Evolutionary conservation across 2,888 invertebrate species (phyloP).

Genomic region (Cataglyphis cursor): DNA sequence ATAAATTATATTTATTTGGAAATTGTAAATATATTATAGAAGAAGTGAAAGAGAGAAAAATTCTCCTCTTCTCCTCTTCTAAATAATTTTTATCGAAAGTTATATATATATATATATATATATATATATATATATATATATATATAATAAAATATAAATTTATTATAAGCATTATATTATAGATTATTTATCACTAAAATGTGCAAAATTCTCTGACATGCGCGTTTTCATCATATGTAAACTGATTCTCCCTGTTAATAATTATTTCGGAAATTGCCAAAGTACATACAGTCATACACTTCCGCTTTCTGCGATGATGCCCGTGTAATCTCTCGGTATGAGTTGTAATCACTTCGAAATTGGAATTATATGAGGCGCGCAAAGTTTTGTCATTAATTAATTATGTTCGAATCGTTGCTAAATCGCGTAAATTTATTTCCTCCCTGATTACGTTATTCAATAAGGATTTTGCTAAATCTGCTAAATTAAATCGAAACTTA

Average conservation of each 20-base stretch:
- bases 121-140: too few species aligned
- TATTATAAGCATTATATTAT: background rate
- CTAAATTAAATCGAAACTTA: conserved; percentile 6
- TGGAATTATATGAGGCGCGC: conserved; percentile 47
- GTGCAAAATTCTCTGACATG: background rate
- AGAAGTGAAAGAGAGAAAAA: background rate
- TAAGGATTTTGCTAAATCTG: conserved; percentile 3
- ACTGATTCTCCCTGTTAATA: conserved; percentile 30
- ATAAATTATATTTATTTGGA: background rate
- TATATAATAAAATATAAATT: background rate
- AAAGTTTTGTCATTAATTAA: conserved; percentile 52
- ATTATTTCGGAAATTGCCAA: conserved; percentile 40
- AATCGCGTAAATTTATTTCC: conserved; percentile 39
- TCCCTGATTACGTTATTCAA: conserved; percentile 22
- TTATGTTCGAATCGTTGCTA: conserved; percentile 29
- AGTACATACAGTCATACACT: conserved; percentile 24
- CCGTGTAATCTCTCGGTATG: conserved; percentile 32
- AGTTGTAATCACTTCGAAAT: conserved; percentile 54
- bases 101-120: background rate
- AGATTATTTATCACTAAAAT: background rate
- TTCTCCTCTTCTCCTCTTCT: background rate
- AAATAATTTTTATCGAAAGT: background rate
- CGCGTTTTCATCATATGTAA: background rate
- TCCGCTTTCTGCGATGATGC: conserved; percentile 42
- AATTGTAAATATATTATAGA: conserved; percentile 1